Percentiles rank a stretch among this genome's conserved stretches.
Conservation (phyloP, 2,888 invertebrate species). For the Thalpophila matura region DNA sequence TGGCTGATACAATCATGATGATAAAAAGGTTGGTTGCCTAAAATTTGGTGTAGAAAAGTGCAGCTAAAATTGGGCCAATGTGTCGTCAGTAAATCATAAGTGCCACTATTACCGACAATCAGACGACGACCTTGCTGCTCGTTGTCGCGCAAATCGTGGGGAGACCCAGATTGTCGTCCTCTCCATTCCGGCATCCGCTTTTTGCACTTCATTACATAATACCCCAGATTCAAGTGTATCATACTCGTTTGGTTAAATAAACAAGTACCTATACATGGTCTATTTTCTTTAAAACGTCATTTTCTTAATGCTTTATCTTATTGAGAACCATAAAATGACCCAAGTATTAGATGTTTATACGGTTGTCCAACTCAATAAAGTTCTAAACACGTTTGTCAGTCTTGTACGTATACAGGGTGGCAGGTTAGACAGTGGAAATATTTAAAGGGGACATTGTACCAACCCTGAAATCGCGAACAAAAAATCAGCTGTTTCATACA, state of each 20-base stretch:
- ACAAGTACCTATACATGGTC: conserved; percentile 2
- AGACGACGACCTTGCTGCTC: conserved; percentile 88
- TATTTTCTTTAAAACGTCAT: conserved; percentile 10
- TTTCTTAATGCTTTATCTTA: conserved; percentile 7
- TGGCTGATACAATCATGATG: too few species aligned
- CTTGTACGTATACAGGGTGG: conserved; percentile 28
- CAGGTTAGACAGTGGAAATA: too few species aligned
- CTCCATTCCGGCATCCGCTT: conserved; percentile 88
- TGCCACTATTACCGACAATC: conserved; percentile 87
- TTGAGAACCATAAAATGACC: conserved; percentile 34
- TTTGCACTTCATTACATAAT: conserved; percentile 86
- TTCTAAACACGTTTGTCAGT: conserved; percentile 42
- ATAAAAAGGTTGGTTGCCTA: too few species aligned
- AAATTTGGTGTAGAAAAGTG: conserved; percentile 61
- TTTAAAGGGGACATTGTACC: too few species aligned
- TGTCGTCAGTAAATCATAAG: conserved; percentile 82
- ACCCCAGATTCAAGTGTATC: conserved; percentile 61
- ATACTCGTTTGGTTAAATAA: conserved; percentile 30
- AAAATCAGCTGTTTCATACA: too few species aligned
- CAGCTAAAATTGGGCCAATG: conserved; percentile 80
- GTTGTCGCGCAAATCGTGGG: conserved; percentile 88
- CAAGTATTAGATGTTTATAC: conserved; percentile 38
- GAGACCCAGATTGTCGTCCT: conserved; percentile 87
- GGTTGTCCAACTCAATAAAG: conserved; percentile 44
- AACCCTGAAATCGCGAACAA: too few species aligned